Percentiles rank a stretch among this genome's conserved stretches.
Evolutionary conservation across 2,797 vertebrate genomes (phyloP).

Genomic region (Sparus aurata): DNA sequence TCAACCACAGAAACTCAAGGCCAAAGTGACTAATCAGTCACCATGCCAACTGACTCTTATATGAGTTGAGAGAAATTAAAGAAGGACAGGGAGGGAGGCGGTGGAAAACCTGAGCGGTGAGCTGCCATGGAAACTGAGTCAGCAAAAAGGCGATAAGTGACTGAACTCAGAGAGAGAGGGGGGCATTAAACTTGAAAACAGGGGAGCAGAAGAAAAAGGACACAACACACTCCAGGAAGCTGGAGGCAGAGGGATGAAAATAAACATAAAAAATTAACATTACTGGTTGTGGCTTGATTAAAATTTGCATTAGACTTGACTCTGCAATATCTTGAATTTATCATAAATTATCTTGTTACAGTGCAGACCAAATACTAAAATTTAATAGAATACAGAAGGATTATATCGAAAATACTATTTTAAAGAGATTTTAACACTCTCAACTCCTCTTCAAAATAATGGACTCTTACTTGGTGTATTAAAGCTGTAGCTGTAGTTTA

Average conservation of each 20-base stretch:
- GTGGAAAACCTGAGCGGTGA: conserved; percentile 35
- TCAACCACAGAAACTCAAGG: conserved; percentile 11
- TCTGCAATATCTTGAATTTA: neutral
- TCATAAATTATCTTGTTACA: conserved; percentile 2
- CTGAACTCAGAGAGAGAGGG: conserved; percentile 4
- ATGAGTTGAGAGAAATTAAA: conserved; percentile 49
- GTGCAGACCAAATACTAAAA: neutral
- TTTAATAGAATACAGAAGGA: neutral
- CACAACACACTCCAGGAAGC: neutral
- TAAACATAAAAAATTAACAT: neutral
- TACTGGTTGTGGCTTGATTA: neutral
- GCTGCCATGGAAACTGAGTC: conserved; percentile 72
- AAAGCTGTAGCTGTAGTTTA: neutral
- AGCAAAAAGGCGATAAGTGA: conserved; percentile 46
- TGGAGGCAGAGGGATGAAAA: neutral
- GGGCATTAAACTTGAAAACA: conserved; percentile 14
- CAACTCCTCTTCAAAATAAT: neutral
- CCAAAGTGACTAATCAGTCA: conserved; percentile 55
- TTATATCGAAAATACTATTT: neutral
- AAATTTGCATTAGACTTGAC: conserved; percentile 5
- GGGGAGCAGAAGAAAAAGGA: conserved; percentile 3
- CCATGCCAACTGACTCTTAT: conserved; percentile 70
- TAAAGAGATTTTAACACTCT: neutral
- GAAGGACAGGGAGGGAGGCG: neutral
- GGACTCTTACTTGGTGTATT: neutral